Percentiles rank a stretch among this genome's conserved stretches.
Evolutionary conservation across 2,888 invertebrate species (phyloP).

Genomic region (Pristionchus japonicus): DNA sequence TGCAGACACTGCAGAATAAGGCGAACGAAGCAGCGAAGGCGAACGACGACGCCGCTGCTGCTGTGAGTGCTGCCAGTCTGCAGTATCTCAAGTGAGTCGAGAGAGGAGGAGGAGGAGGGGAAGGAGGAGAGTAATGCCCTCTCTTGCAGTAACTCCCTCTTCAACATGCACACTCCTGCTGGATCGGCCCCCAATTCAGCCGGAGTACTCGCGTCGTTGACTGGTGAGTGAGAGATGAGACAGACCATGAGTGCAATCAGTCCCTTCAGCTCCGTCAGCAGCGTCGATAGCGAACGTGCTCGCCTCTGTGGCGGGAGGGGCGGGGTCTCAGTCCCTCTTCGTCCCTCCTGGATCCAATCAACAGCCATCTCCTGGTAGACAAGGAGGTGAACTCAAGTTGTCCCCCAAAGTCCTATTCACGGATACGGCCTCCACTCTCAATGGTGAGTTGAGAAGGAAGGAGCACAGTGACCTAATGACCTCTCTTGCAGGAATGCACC

Average conservation of each 20-base stretch:
- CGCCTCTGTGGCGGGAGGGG: constrained; percentile 15
- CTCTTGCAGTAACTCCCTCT: constrained; percentile 1
- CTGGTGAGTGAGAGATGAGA: background rate
- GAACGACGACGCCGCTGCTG: background rate
- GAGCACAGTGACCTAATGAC: background rate
- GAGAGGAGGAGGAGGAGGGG: background rate
- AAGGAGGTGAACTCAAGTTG: background rate
- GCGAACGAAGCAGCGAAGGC: background rate
- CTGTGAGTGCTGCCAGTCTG: constrained; percentile 1
- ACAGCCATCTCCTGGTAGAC: constrained; percentile 8
- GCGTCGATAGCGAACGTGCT: constrained; percentile 12
- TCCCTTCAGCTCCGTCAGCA: background rate
- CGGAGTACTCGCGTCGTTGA: constrained; percentile 52
- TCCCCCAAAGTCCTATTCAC: constrained; percentile 9
- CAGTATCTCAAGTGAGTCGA: constrained; percentile 30
- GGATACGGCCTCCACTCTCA: background rate
- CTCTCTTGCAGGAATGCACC: constrained; percentile 20
- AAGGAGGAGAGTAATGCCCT: background rate
- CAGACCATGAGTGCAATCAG: background rate
- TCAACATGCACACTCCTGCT: constrained; percentile 52
- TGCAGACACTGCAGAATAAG: constrained; percentile 58
- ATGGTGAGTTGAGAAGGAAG: background rate
- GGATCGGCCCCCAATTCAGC: constrained; percentile 65
- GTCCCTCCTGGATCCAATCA: background rate
- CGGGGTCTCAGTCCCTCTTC: background rate